Evolutionary conservation across 2,113 vertebrate genomes (phyloP).

Genomic region (Hiodon tergisus): DNA sequence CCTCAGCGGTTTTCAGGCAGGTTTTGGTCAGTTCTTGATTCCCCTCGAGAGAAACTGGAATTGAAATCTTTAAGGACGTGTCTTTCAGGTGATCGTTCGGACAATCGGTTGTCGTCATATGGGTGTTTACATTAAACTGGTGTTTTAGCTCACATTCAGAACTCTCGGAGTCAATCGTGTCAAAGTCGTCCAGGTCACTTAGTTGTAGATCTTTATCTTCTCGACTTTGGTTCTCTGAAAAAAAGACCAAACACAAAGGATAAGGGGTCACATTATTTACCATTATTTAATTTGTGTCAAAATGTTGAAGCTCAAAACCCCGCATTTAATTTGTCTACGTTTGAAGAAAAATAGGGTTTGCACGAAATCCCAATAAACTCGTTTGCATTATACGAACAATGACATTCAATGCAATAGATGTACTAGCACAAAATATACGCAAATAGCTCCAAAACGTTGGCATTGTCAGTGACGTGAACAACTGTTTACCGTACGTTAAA

Average conservation of each 20-base stretch:
- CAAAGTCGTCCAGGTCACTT: conserved; percentile 90
- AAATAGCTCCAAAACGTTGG: not conserved
- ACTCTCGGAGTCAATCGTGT: conserved; percentile 80
- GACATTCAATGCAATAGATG: too few species aligned
- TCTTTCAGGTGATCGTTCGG: conserved; percentile 66
- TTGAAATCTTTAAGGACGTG: conserved; percentile 63
- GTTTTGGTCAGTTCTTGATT: conserved; percentile 71
- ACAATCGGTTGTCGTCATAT: conserved; percentile 62
- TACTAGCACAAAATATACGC: too few species aligned
- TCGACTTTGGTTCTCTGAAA: conserved; percentile 70
- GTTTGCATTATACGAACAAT: too few species aligned
- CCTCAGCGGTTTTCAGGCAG: conserved; percentile 71
- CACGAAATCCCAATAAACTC: too few species aligned
- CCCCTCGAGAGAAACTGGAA: conserved; percentile 54
- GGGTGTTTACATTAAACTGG: conserved; percentile 73
- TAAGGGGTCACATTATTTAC: not conserved
- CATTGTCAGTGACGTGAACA: not conserved
- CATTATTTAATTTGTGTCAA: too few species aligned
- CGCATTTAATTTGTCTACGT: too few species aligned
- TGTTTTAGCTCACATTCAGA: conserved; percentile 85
- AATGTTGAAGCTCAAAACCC: too few species aligned
- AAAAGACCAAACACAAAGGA: conserved; percentile 16
- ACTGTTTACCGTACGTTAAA: not conserved
- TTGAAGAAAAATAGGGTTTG: too few species aligned
- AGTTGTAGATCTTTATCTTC: conserved; percentile 86